phyloP scores from a whole-genome alignment of 2,888 invertebrate species.

The Dynastes grantii region DNA sequence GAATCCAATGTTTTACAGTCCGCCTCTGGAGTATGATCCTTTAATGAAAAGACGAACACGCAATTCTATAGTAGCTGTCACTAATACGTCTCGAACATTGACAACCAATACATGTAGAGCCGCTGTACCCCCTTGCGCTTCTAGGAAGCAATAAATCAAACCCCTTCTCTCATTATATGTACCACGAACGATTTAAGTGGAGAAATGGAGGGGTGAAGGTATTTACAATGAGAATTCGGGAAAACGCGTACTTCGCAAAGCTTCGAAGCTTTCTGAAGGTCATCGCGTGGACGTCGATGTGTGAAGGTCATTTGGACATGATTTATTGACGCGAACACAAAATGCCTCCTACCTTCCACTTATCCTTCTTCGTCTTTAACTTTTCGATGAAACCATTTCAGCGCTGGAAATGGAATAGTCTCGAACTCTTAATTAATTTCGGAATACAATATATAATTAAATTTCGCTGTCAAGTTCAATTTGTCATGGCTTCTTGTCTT shows the following conservation, averaged over 20 bases:
- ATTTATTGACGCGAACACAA: slow-evolving; percentile 16
- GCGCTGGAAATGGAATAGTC: not conserved
- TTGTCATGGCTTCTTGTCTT: not conserved
- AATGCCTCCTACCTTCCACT: not conserved
- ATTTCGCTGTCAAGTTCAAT: not conserved
- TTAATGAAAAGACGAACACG: not conserved
- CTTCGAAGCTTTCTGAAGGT: slow-evolving; percentile 15
- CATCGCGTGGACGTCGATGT: slow-evolving; percentile 2
- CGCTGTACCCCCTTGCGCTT: not conserved
- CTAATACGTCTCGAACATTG: not conserved
- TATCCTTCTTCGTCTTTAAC: no score
- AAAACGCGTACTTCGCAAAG: slow-evolving; percentile 16
- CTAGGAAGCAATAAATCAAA: slow-evolving; percentile 7
- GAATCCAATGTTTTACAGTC: not conserved
- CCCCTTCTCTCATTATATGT: not conserved
- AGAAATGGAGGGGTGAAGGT: not conserved
- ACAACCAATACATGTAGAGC: not conserved
- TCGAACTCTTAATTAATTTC: slow-evolving; percentile 19
- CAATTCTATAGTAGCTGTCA: not conserved
- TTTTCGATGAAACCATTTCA: not conserved
- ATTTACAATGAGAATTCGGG: slow-evolving; percentile 9
- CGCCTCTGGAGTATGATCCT: not conserved
- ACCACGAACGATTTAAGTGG: not conserved
- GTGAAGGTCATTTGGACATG: slow-evolving; percentile 13
- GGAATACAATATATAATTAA: slow-evolving; percentile 21